These are phyloP conservation scores for Mormyrus hasselquistii DNA, from an alignment of 2,797 vertebrate genomes.

Conservation along the genomic window DNA sequence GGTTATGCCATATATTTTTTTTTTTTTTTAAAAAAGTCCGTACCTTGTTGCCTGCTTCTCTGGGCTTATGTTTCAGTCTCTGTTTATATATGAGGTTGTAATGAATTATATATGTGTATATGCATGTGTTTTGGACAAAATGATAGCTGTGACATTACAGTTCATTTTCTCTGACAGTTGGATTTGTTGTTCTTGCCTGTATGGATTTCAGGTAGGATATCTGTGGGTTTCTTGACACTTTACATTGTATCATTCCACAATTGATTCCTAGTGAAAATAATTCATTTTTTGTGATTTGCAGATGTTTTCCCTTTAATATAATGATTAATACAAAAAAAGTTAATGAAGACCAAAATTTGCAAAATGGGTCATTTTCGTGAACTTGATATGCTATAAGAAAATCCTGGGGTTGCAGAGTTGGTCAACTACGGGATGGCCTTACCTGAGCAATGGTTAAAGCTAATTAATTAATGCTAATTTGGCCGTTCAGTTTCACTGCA, in stretches of 20 bases:
- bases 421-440: neutral
- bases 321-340: neutral
- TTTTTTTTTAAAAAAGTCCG: neutral
- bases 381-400: neutral
- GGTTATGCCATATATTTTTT: neutral
- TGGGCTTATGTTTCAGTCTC: neutral
- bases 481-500: neutral
- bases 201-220: neutral
- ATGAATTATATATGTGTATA: conserved; percentile 21
- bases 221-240: neutral
- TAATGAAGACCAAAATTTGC: neutral
- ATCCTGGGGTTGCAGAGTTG: neutral
- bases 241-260: neutral
- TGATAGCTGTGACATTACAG: neutral
- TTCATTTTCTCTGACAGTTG: conserved; percentile 5
- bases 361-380: neutral
- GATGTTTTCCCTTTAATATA: neutral
- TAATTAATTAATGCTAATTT: neutral
- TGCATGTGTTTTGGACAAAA: conserved; percentile 28
- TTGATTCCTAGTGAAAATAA: neutral
- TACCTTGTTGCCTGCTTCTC: neutral
- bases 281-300: neutral
- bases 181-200: neutral
- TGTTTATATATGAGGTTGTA: neutral
- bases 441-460: neutral